These are phyloP conservation scores for Phengaris arion DNA, from an alignment of 2,888 invertebrate genomes.

Conservation along the genomic window DNA sequence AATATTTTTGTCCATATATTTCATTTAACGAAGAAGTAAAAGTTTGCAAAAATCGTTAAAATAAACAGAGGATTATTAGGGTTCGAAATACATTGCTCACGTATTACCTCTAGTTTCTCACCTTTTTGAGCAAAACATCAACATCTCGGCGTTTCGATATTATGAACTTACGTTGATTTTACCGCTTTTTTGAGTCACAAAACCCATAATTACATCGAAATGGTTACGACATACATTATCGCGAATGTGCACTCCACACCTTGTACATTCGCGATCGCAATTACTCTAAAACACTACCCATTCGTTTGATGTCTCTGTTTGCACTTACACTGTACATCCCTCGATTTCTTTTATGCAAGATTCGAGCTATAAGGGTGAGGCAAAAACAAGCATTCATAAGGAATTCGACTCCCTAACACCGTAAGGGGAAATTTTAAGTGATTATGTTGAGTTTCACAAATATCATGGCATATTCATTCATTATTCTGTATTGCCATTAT, in stretches of 20 bases:
- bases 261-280: slow-evolving; percentile 76
- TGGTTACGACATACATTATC: slow-evolving; percentile 52
- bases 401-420: slow-evolving; percentile 46
- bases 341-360: slow-evolving; percentile 65
- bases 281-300: slow-evolving; percentile 80
- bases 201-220: slow-evolving; percentile 20
- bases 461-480: neutral
- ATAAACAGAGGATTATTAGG: too few relatives aligned
- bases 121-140: neutral
- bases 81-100: too few relatives aligned
- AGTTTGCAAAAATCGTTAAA: too few relatives aligned
- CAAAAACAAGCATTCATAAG: slow-evolving; percentile 77
- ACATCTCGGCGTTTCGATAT: neutral
- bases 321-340: slow-evolving; percentile 76
- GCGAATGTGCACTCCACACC: slow-evolving; percentile 60
- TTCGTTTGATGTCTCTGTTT: slow-evolving; percentile 80
- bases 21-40: too few relatives aligned
- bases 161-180: neutral
- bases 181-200: slow-evolving; percentile 3
- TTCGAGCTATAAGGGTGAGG: slow-evolving; percentile 68
- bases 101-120: too few relatives aligned
- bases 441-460: slow-evolving; percentile 23
- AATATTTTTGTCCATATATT: too few relatives aligned
- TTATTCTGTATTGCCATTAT: slow-evolving; percentile 12
- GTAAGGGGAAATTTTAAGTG: slow-evolving; percentile 31